Evolutionary conservation across 2,888 invertebrate genomes (phyloP).

Genomic region (Linyphia triangularis): DNA sequence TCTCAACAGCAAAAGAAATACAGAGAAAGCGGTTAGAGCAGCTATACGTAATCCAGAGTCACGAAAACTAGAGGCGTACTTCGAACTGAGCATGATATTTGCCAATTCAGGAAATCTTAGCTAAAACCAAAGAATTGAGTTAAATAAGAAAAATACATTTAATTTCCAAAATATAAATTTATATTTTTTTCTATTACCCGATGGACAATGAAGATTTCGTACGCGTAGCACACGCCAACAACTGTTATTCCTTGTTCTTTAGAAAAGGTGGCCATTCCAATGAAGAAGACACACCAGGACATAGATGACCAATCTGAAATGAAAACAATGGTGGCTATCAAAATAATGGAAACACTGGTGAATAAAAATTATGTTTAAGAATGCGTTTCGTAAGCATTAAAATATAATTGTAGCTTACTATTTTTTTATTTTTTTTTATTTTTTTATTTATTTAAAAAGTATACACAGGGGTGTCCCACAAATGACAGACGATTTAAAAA

Average conservation of each 20-base stretch:
- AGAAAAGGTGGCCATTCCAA: slow-evolving; percentile 95
- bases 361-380: too few species aligned
- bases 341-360: too few species aligned
- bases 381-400: too few species aligned
- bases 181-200: too few species aligned
- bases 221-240: slow-evolving; percentile 94
- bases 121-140: too few species aligned
- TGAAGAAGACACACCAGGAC: slow-evolving; percentile 87
- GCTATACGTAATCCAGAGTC: slow-evolving; percentile 28
- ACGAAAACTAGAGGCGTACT: neutral
- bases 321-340: neutral
- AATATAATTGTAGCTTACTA: too few species aligned
- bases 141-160: neutral
- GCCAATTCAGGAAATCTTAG: slow-evolving; percentile 45
- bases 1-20: slow-evolving; percentile 86
- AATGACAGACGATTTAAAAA: too few species aligned
- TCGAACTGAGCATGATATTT: neutral
- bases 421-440: neutral
- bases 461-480: too few species aligned
- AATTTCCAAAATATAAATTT: too few species aligned
- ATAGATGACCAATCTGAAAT: slow-evolving; percentile 86
- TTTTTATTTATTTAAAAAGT: too few species aligned
- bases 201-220: slow-evolving; percentile 95
- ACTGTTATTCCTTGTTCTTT: slow-evolving; percentile 98
- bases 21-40: slow-evolving; percentile 23